A percentile compares a stretch with the other conserved stretches of the same genome.
Conservation (phyloP, 2,797 vertebrate genomes). For the Petrocephalus sullivani region DNA sequence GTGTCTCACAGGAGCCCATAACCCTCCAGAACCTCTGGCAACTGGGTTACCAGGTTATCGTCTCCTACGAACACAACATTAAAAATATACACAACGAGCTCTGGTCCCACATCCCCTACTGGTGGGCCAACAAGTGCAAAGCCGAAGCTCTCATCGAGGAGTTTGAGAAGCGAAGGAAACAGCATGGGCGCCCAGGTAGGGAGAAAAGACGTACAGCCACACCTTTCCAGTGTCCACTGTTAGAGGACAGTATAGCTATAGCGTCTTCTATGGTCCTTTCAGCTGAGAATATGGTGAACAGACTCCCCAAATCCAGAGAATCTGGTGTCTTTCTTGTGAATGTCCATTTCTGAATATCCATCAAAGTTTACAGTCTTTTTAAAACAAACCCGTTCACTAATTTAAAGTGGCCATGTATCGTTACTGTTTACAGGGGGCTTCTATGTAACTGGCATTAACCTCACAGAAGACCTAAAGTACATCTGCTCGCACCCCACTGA, state of each 20-base stretch:
- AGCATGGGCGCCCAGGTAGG: slow-evolving; percentile 75
- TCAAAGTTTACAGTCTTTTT: background rate
- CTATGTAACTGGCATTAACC: slow-evolving; percentile 87
- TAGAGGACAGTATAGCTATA: background rate
- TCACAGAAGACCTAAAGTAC: slow-evolving; percentile 78
- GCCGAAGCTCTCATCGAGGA: slow-evolving; percentile 67
- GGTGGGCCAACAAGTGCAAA: slow-evolving; percentile 85
- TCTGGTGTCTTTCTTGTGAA: background rate
- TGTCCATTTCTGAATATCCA: background rate
- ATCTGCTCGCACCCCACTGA: slow-evolving; percentile 72
- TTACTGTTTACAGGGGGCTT: slow-evolving; percentile 66
- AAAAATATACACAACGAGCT: slow-evolving; percentile 60
- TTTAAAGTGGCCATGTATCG: background rate
- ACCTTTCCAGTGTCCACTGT: background rate
- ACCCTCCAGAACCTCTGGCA: slow-evolving; percentile 78
- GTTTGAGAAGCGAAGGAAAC: slow-evolving; percentile 71
- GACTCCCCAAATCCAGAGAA: background rate
- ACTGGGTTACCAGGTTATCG: slow-evolving; percentile 68
- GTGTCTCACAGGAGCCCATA: slow-evolving; percentile 61
- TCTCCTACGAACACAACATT: slow-evolving; percentile 73
- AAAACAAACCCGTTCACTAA: background rate
- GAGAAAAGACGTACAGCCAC: background rate
- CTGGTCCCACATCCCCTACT: slow-evolving; percentile 83
- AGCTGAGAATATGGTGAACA: background rate
- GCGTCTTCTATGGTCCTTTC: background rate